Evolutionary conservation across 2,797 vertebrate genomes (phyloP), one percentile per base, ranked within the genome.

Genomic region (Poeciliopsis gracilis): DNA sequence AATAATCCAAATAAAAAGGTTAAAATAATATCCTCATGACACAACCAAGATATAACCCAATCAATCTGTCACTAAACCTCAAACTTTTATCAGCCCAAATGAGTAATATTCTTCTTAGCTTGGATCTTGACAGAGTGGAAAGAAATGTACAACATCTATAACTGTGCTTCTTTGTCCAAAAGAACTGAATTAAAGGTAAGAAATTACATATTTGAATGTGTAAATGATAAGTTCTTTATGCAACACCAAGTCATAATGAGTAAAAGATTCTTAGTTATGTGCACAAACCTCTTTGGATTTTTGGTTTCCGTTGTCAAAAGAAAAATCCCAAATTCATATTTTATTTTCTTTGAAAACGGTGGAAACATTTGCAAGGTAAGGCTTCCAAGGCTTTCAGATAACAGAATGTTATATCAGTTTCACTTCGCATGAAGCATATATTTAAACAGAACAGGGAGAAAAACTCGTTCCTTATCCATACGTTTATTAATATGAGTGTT

Each of bases 131-230:
- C 10, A 41, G 36, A 75, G 28, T 59, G 55, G 28, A 76, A n/a
- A 69, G 63, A 80, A 67, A 83, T 74, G 23, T 70, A 30, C 66
- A 51, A 2, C 51, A 18, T 80, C 11, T 80, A 51, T 85, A 77
- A 82, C 67, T 78, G 75, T 61, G 57, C 30, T 61, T 33, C n/a
- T 28, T 61, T 30, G 57, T 33, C 2, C 57, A 30, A 30, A 13
- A 16, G 33, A 33, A 16, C 5, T 33, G 3, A 61, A 61, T n/a
- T 61, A 61, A 61, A 61, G 28, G 15, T 59, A 16, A 30, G 5
- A 61, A 61, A 61, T 30, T 15, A 61, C 57, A 61, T 30, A 59
- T 33, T 15, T 33, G 4, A 28, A 13, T 7, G 25, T 28, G 57
- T 59, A 61, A 61, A 15, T 16, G 15, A 61, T 61, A 3, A 7